A percentile compares a stretch with the other conserved stretches of the same genome.
Conservation (phyloP, 2,888 invertebrate species). For the Cerceris rybyensis region DNA sequence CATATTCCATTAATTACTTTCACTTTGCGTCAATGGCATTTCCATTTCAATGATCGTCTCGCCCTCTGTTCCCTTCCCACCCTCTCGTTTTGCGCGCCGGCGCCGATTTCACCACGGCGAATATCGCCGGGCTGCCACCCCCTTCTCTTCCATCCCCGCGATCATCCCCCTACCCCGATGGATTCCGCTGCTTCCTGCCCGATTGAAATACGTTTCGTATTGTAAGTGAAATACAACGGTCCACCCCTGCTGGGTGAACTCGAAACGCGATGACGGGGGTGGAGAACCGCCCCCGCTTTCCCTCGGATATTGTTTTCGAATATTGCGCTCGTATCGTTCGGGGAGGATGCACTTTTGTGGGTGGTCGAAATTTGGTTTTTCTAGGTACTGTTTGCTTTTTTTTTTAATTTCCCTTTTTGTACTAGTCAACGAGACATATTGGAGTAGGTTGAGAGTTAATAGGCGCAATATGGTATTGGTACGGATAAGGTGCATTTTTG, state of each 20-base stretch:
- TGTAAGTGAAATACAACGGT: constrained; percentile 60
- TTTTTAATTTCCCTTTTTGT: too few species aligned
- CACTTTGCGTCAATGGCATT: constrained; percentile 72
- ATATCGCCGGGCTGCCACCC: constrained; percentile 33
- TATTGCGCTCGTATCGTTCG: neutral
- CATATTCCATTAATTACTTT: constrained; percentile 73
- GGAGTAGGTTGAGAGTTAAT: too few species aligned
- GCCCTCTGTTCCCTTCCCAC: constrained; percentile 21
- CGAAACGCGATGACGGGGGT: constrained; percentile 6
- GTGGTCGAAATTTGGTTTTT: neutral
- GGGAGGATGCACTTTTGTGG: neutral
- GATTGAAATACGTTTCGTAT: constrained; percentile 61
- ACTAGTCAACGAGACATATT: too few species aligned
- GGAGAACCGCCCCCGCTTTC: neutral
- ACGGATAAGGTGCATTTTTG: too few species aligned
- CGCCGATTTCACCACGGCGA: constrained; percentile 49
- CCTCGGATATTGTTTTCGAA: neutral
- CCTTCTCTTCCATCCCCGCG: constrained; percentile 19
- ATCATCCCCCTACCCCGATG: constrained; percentile 46
- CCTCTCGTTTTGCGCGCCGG: constrained; percentile 20
- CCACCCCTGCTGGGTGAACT: constrained; percentile 34
- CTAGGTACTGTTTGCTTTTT: too few species aligned
- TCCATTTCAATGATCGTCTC: constrained; percentile 69
- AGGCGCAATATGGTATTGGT: too few species aligned
- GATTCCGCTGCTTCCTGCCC: constrained; percentile 53